phyloP scores from a whole-genome alignment of 2,797 vertebrate species.

The Tangara arthus region DNA sequence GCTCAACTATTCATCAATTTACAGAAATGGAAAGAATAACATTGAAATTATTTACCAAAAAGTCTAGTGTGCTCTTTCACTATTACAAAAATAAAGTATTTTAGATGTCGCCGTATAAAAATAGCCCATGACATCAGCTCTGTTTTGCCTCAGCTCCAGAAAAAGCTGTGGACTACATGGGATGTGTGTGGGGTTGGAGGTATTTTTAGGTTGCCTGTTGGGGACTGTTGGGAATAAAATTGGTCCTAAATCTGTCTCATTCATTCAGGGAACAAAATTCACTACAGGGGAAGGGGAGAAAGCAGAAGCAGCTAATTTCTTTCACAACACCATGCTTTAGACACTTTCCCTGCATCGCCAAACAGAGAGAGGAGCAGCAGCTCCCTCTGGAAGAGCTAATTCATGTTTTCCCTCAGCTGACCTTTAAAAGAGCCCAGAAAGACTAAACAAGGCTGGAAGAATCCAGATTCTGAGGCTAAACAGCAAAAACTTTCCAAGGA shows the following conservation, averaged over 20 bases:
- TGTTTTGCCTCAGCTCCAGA: conserved; percentile 9
- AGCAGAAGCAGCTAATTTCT: not conserved
- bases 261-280: not conserved
- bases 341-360: not conserved
- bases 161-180: not conserved
- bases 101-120: not conserved
- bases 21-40: not conserved
- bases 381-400: not conserved
- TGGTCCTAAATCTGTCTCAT: not conserved
- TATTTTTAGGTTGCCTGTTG: not conserved
- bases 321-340: not conserved
- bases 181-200: not conserved
- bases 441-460: conserved; percentile 16
- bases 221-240: not conserved
- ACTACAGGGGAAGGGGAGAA: not conserved
- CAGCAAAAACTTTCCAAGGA: not conserved
- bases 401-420: conserved; percentile 12
- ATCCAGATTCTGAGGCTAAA: not conserved
- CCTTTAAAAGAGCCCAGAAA: conserved; percentile 11
- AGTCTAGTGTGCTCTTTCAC: not conserved
- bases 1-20: not conserved
- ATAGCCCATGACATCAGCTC: conserved; percentile 13
- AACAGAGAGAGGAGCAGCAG: not conserved
- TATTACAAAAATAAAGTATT: not conserved
- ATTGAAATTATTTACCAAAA: not conserved